These are phyloP conservation scores for Planococcus citri DNA, from an alignment of 1,140 invertebrate species.

Conservation along the genomic window DNA sequence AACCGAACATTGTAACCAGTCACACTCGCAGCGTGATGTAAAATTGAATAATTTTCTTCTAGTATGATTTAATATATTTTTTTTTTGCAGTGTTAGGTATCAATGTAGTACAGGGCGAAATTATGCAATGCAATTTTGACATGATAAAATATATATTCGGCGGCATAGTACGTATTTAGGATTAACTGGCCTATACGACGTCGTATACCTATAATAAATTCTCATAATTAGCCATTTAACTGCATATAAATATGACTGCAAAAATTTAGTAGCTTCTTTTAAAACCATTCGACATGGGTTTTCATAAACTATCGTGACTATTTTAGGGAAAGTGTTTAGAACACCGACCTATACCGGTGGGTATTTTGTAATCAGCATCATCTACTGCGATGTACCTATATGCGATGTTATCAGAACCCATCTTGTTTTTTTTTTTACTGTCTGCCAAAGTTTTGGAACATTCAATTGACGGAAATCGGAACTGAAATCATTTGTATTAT, in stretches of 20 bases:
- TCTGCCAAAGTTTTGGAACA: too few species aligned
- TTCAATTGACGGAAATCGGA: too few species aligned
- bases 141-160: neutral
- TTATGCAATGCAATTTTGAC: neutral
- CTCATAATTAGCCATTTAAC: neutral
- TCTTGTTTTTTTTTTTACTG: too few species aligned
- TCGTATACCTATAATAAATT: slow-evolving; percentile 9
- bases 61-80: neutral
- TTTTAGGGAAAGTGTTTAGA: neutral
- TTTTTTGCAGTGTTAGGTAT: neutral
- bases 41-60: neutral
- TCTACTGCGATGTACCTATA: too few species aligned
- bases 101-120: neutral
- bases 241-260: neutral
- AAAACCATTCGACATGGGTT: neutral
- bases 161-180: neutral
- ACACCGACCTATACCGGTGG: too few species aligned
- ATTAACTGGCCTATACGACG: too few species aligned
- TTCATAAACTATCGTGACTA: neutral
- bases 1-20: neutral
- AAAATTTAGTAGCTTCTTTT: neutral
- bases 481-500: too few species aligned
- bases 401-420: too few species aligned
- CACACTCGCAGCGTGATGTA: neutral
- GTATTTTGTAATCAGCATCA: too few species aligned